Percentiles rank a stretch among this genome's conserved stretches.
Conservation (phyloP, 2,888 invertebrate species). For the Drosophila yooni region DNA sequence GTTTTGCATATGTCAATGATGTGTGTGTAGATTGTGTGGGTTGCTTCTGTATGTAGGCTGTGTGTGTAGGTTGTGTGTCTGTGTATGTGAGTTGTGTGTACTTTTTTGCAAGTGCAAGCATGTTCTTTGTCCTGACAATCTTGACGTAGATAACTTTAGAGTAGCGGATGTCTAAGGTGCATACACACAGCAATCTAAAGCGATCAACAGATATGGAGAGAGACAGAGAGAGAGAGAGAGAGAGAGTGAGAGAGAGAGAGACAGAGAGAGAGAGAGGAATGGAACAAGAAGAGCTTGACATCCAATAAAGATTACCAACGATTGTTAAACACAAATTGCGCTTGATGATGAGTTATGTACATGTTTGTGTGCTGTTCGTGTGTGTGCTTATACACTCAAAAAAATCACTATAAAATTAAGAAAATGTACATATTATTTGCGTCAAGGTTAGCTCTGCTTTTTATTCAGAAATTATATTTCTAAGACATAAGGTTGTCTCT, state of each 20-base stretch:
- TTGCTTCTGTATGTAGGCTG: slow-evolving; percentile 1
- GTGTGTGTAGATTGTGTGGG: slow-evolving; percentile 39
- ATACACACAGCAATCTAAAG: slow-evolving; percentile 15
- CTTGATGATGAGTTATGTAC: slow-evolving; percentile 73
- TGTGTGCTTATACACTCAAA: slow-evolving; percentile 11
- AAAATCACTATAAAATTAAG: not conserved
- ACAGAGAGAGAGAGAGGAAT: not conserved
- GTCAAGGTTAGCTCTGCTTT: not conserved
- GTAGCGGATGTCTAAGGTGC: slow-evolving; percentile 49
- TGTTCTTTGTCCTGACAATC: slow-evolving; percentile 59
- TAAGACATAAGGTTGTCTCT: not conserved
- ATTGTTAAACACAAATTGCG: slow-evolving; percentile 78
- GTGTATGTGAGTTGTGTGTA: not conserved
- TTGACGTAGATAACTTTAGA: slow-evolving; percentile 68
- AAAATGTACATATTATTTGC: not conserved
- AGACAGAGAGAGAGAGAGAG: not conserved
- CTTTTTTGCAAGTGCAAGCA: slow-evolving; percentile 16
- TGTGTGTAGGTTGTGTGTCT: not conserved
- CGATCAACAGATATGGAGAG: not conserved
- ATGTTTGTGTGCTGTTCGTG: slow-evolving; percentile 24
- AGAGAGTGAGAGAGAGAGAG: not conserved
- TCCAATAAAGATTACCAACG: slow-evolving; percentile 77
- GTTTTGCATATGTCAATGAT: slow-evolving; percentile 10
- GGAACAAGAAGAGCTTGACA: slow-evolving; percentile 55
- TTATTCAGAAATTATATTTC: not conserved